Conservation (phyloP, 2,113 vertebrate species). For the Aspidoscelis tigris region DNA sequence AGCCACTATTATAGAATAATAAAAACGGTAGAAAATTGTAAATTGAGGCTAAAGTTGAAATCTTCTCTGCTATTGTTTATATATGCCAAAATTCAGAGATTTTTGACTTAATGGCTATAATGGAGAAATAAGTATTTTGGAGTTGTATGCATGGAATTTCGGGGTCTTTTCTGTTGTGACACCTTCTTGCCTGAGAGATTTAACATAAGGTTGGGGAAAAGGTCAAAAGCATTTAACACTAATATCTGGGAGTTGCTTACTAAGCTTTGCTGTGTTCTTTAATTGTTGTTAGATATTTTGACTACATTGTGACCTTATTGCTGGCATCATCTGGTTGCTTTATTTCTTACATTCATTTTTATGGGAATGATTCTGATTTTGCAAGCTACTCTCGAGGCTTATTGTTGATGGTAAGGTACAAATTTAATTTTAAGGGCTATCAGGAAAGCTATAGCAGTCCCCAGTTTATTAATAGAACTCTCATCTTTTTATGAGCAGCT, state of each 20-base stretch:
- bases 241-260: not conserved
- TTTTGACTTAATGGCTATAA: not conserved
- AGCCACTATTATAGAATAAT: slow-evolving; percentile 35
- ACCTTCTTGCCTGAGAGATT: not conserved
- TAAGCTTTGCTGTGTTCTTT: not conserved
- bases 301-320: not conserved
- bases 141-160: not conserved
- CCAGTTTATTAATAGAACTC: not conserved
- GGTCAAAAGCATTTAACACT: not conserved
- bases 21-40: slow-evolving; percentile 17
- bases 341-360: not conserved
- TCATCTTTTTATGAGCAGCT: not conserved
- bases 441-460: not conserved
- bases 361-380: not conserved
- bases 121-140: not conserved
- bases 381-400: not conserved
- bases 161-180: not conserved
- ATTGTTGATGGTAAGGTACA: not conserved
- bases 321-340: not conserved
- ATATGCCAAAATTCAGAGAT: not conserved
- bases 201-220: not conserved
- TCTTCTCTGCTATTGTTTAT: fast-evolving
- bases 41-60: slow-evolving; percentile 21
- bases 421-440: not conserved
- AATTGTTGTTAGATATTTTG: not conserved